Conservation (phyloP, 92 coral and sea anemone species). For the Porites cylindrica region DNA sequence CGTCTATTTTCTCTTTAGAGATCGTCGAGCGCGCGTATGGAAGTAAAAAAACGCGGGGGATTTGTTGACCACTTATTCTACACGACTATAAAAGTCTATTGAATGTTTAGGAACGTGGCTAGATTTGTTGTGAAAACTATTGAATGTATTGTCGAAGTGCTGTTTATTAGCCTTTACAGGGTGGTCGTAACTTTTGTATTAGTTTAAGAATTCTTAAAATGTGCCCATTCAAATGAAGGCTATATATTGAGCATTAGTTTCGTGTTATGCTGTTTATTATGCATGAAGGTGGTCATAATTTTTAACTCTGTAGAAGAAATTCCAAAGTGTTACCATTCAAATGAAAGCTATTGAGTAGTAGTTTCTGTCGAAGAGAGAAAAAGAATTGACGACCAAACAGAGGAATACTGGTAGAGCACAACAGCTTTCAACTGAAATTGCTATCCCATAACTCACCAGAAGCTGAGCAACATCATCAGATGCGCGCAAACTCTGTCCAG, state of each 20-base stretch:
- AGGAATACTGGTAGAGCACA: background rate
- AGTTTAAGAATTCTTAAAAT: background rate
- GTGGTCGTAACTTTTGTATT: background rate
- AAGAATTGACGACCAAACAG: background rate
- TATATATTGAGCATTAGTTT: background rate
- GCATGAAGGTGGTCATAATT: background rate
- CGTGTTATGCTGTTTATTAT: background rate
- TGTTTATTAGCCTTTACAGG: background rate
- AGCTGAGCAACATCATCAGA: conserved; percentile 98
- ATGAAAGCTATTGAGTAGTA: too few species aligned
- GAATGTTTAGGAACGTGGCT: background rate
- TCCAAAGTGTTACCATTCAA: background rate
- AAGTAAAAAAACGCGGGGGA: too few species aligned
- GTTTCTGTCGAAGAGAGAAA: background rate
- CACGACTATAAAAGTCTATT: too few species aligned
- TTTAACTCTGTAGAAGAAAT: too few species aligned
- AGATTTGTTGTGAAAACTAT: too few species aligned
- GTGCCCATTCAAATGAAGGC: background rate
- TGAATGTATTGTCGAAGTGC: background rate
- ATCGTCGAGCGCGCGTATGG: too few species aligned
- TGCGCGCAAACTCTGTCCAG: conserved; percentile 74
- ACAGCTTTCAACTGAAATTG: background rate
- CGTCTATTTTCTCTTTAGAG: too few species aligned
- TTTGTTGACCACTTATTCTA: too few species aligned
- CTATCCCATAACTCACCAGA: conserved; percentile 71